phyloP scores from a whole-genome alignment of 1,140 invertebrate genomes.

The Rhynchophorus ferrugineus region DNA sequence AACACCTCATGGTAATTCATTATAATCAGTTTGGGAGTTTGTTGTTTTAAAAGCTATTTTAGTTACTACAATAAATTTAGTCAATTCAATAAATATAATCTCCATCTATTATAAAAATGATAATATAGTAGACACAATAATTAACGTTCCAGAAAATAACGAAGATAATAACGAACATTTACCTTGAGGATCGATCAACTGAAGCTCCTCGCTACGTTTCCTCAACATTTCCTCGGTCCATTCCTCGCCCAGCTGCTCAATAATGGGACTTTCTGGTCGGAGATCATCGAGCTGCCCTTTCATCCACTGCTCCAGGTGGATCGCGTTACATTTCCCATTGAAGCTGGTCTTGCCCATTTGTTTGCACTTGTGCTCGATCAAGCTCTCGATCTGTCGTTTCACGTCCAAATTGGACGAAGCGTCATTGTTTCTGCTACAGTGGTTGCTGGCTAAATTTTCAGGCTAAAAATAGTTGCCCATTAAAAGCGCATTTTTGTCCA shows the following conservation, averaged over 20 bases:
- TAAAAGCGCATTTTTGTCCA: conserved; percentile 21
- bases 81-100: no score
- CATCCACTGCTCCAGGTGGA: conserved; percentile 69
- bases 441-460: conserved; percentile 27
- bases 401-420: conserved; percentile 7
- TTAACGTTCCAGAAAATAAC: no score
- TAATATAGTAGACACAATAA: no score
- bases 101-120: no score
- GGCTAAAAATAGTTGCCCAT: conserved; percentile 23
- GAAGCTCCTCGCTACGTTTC: conserved; percentile 57
- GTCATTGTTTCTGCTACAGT: conserved; percentile 2
- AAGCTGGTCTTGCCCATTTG: conserved; percentile 49
- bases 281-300: conserved; percentile 46
- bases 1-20: no score
- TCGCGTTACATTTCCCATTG: conserved; percentile 50
- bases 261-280: conserved; percentile 38
- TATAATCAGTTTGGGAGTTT: no score
- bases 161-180: no score
- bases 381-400: conserved; percentile 46
- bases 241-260: conserved; percentile 48
- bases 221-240: conserved; percentile 65
- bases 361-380: conserved; percentile 53
- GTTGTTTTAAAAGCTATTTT: no score
- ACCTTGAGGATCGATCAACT: conserved; percentile 45
- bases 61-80: no score